These are phyloP conservation scores for Aphaenogaster floridana DNA, from an alignment of 1,140 invertebrate species.

Conservation along the genomic window DNA sequence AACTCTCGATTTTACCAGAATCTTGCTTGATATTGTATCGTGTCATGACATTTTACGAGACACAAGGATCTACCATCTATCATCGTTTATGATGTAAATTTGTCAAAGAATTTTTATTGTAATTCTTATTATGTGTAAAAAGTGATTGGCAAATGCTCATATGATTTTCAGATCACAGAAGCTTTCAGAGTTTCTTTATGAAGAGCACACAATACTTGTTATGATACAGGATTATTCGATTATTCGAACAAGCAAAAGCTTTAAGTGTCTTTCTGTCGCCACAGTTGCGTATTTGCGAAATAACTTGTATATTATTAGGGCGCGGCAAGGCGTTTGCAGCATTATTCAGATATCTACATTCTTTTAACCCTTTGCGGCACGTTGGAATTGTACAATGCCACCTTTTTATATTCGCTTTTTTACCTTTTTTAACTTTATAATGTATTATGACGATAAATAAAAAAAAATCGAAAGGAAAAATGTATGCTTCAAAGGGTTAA, in stretches of 20 bases:
- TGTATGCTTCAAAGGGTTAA: too few species aligned
- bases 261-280: background rate
- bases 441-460: too few species aligned
- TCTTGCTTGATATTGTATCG: background rate
- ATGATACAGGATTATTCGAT: background rate
- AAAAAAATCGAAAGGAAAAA: too few species aligned
- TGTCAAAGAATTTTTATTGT: background rate
- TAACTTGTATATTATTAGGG: background rate
- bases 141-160: background rate
- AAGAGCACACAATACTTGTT: background rate
- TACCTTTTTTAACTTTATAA: too few species aligned
- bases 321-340: too few species aligned
- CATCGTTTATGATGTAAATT: background rate
- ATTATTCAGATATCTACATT: constrained; percentile 12
- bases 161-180: background rate
- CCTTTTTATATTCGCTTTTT: too few species aligned
- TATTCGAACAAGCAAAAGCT: background rate
- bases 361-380: background rate
- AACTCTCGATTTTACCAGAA: background rate
- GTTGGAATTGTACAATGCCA: too few species aligned
- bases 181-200: background rate
- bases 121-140: background rate
- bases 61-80: background rate
- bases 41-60: background rate
- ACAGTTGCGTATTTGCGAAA: background rate